A percentile compares a stretch with the other conserved stretches of the same genome.
Conservation (phyloP, 2,888 invertebrate genomes). For the Cheilosia scutellata region DNA sequence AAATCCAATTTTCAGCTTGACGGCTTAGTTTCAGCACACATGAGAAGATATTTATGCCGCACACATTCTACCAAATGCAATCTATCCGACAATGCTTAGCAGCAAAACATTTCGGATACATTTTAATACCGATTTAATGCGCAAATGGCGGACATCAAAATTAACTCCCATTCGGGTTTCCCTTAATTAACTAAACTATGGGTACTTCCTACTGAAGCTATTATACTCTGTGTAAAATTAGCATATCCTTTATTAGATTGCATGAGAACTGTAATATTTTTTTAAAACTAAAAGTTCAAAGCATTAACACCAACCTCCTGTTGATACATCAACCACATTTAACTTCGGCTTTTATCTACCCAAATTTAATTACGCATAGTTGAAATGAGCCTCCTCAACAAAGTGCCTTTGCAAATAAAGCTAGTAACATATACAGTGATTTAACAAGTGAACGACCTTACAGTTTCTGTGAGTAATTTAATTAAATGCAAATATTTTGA, state of each 20-base stretch:
- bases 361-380: no score
- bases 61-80: slow-evolving; percentile 49
- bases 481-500: slow-evolving; percentile 30
- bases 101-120: slow-evolving; percentile 38
- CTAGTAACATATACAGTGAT: no score
- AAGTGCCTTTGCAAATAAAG: no score
- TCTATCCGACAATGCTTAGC: slow-evolving; percentile 55
- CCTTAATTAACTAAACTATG: slow-evolving; percentile 57
- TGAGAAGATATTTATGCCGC: slow-evolving; percentile 55
- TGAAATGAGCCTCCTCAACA: no score
- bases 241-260: no score
- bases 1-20: slow-evolving; percentile 74
- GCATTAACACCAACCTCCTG: no score
- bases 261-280: no score
- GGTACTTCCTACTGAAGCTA: no score
- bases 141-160: slow-evolving; percentile 48
- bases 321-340: no score
- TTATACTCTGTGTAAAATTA: no score
- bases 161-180: slow-evolving; percentile 56
- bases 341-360: no score
- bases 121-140: slow-evolving; percentile 65
- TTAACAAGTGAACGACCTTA: not conserved
- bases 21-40: slow-evolving; percentile 43
- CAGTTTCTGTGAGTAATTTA: slow-evolving; percentile 6
- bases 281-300: no score